These are phyloP conservation scores for Lampris megalopsis DNA, from an alignment of 2,113 vertebrate genomes.

Conservation along the genomic window DNA sequence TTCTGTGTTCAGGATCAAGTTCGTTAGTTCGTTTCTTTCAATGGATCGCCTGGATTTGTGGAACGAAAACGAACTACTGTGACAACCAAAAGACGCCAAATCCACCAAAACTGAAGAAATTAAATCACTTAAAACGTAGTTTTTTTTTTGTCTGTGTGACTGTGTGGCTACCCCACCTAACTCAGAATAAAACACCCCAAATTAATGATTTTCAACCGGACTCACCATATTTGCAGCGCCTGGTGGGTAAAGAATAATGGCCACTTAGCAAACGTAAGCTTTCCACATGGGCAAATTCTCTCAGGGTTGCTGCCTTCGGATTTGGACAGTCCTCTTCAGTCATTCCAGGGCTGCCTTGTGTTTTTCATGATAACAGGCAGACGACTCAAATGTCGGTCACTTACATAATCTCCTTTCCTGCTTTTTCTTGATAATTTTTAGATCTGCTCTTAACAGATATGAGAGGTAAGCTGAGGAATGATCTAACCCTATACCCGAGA, in stretches of 20 bases:
- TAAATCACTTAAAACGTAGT: too few relatives aligned
- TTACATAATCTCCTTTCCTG: conserved; percentile 30
- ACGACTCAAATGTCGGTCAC: conserved; percentile 42
- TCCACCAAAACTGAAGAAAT: conserved; percentile 7
- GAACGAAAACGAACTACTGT: too few relatives aligned
- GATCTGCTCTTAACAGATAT: conserved; percentile 42
- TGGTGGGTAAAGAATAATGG: conserved; percentile 63
- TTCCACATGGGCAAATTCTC: conserved; percentile 61
- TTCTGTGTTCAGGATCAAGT: too few relatives aligned
- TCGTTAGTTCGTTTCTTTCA: too few relatives aligned
- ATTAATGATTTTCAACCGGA: conserved; percentile 48
- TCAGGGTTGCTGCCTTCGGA: conserved; percentile 36
- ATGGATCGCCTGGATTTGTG: too few relatives aligned
- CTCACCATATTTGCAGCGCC: conserved; percentile 64
- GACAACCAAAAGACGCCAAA: conserved; percentile 18
- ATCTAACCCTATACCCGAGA: conserved; percentile 29
- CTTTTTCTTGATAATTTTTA: conserved; percentile 47
- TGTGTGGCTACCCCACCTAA: conserved; percentile 4
- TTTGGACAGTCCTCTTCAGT: conserved; percentile 52
- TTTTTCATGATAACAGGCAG: conserved; percentile 67
- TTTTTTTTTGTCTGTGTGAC: conserved; percentile 28
- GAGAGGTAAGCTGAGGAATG: conserved; percentile 13
- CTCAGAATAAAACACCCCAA: conserved; percentile 19
- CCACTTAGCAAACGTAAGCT: conserved; percentile 70
- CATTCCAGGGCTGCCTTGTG: conserved; percentile 65